Conservation (phyloP, 2,888 invertebrate genomes). For the Xestia rhomboidea region DNA sequence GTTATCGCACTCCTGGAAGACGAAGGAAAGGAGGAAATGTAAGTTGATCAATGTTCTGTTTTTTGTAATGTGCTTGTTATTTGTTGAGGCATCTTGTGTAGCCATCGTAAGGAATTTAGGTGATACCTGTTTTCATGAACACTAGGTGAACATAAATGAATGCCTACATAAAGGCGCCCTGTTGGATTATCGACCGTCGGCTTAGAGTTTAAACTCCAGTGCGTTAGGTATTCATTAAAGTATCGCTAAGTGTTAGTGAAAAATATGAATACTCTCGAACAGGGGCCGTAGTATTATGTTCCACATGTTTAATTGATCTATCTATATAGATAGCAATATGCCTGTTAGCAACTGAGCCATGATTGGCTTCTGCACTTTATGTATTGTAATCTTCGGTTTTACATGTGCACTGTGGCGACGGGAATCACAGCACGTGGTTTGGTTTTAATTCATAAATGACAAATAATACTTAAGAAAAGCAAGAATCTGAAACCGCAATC, state of each 20-base stretch:
- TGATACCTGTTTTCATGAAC: not conserved
- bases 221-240: too few relatives aligned
- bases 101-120: not conserved
- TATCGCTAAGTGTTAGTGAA: not conserved
- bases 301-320: not conserved
- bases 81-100: not conserved
- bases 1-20: slow-evolving; percentile 93
- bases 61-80: not conserved
- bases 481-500: too few relatives aligned
- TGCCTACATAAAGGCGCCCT: not conserved
- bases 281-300: not conserved
- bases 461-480: too few relatives aligned
- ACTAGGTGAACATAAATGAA: not conserved
- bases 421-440: not conserved
- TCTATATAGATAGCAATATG: too few relatives aligned
- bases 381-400: too few relatives aligned
- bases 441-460: not conserved
- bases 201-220: not conserved
- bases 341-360: too few relatives aligned
- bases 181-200: not conserved
- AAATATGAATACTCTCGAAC: not conserved
- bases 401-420: too few relatives aligned
- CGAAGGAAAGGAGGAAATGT: not conserved
- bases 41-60: not conserved
- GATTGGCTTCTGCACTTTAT: not conserved